phyloP scores from a whole-genome alignment of 2,888 invertebrate species.

The Calliphora vomitoria region DNA sequence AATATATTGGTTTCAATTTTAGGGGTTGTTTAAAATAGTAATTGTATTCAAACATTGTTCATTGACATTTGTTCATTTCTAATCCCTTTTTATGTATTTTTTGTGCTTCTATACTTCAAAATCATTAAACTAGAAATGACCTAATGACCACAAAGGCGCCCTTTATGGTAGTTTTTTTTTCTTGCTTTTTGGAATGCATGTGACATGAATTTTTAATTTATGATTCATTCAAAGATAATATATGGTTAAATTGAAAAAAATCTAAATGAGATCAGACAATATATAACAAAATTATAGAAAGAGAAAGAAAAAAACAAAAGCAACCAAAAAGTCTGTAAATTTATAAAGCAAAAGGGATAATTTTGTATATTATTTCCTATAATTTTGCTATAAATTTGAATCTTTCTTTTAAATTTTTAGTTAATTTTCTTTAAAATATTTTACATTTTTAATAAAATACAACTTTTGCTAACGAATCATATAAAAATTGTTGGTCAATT shows the following conservation, averaged over 20 bases:
- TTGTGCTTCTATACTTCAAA: not conserved
- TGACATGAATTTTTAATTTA: constrained; percentile 69
- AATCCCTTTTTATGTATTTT: constrained; percentile 28
- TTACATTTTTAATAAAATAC: not conserved
- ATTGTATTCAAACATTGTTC: constrained; percentile 18
- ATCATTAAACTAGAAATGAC: constrained; percentile 58
- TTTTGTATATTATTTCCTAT: no score
- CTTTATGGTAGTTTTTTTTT: constrained; percentile 6
- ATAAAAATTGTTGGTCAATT: constrained; percentile 85
- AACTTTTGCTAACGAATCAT: constrained; percentile 84
- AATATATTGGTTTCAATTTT: not conserved
- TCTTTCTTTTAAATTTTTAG: not conserved
- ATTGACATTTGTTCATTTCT: constrained; percentile 46
- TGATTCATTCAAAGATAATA: constrained; percentile 31
- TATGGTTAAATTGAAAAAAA: constrained; percentile 50
- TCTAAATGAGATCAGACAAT: constrained; percentile 25
- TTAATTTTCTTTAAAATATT: not conserved
- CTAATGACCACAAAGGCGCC: constrained; percentile 72
- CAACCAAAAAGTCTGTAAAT: not conserved
- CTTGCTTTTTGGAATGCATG: constrained; percentile 21
- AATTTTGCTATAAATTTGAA: not conserved
- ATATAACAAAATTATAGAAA: not conserved
- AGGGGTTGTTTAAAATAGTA: constrained; percentile 27
- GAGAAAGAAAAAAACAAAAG: constrained; percentile 3
- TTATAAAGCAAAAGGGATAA: not conserved